Evolutionary conservation across 1,140 invertebrate genomes (phyloP), one percentile per base, ranked within the genome.

Genomic region (Cryptotermes secundus): DNA sequence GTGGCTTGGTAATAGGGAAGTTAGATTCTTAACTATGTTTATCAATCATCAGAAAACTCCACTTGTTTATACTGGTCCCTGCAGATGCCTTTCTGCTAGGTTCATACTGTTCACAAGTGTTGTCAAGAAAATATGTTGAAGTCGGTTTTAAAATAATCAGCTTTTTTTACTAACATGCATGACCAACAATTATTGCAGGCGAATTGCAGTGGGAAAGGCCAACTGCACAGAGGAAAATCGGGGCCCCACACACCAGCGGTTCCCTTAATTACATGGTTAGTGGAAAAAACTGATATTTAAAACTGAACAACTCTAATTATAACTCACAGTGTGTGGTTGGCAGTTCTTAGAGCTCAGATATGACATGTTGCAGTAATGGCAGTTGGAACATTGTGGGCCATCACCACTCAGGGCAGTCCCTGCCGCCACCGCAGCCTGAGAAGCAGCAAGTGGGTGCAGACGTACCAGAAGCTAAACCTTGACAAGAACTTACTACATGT

Each of bases 251-350:
- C 59, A 72, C 59, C 59, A 72, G 59, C 59, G 59, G 59, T 72
- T 72, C 59, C 59, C 59, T 72, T 72, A 72, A 72, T 10, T 72
- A 72, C 59, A 72, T 72, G 59, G 59, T 72, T 72, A 72, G 59
- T 72, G 59, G 59, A 72, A 72, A 72, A 72, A 72, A 72, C 59
- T 72, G 59, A 72, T 72, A 31, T 72, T 72, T 72, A 72, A 72
- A 72, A 72, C 59, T 72, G 59, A n/a, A 72, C 45, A 49, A 22
- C 19, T 49, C 19, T 49, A 49, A 49, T 19, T 2, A 49, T 26
- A n/a, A 31, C 59, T 7, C 26, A 26, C 19, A n/a, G n/a, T n/a
- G n/a, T 6, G 19, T n/a, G 59, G 7, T 19, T 72, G 59, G 14
- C 59, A 72, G 6, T 49, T 72, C 59, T 72, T 31, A 72, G 26